Evolutionary conservation across 2,797 vertebrate genomes (phyloP).

Genomic region (Nothura maculosa): DNA sequence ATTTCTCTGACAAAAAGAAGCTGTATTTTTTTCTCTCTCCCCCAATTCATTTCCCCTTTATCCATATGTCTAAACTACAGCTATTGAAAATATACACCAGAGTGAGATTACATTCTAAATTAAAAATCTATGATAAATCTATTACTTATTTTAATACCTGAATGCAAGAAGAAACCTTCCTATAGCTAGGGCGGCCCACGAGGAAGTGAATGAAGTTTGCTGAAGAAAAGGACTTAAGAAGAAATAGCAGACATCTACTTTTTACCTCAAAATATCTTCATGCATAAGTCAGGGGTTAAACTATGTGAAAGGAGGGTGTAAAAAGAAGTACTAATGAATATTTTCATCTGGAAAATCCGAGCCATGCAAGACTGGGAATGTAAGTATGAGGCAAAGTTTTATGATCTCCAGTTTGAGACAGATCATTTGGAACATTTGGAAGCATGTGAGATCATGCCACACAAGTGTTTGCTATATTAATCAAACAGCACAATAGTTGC

Average conservation of each 20-base stretch:
- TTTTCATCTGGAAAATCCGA: conserved; percentile 36
- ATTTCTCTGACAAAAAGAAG: conserved; percentile 6
- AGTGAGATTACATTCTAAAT: neutral
- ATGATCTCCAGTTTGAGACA: neutral
- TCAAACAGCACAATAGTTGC: conserved; percentile 69
- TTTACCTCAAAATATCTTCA: neutral
- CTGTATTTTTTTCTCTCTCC: neutral
- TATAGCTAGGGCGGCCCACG: neutral
- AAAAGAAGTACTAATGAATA: conserved; percentile 8
- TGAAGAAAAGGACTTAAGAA: neutral
- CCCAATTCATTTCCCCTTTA: neutral
- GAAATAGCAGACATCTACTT: neutral
- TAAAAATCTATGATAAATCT: neutral
- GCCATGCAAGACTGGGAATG: neutral
- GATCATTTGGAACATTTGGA: conserved; percentile 41
- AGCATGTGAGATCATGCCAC: neutral
- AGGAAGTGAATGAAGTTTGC: neutral
- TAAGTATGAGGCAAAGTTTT: conserved; percentile 16
- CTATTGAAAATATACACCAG: neutral
- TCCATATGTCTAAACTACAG: neutral
- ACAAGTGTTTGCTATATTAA: conserved; percentile 50
- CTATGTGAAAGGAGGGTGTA: neutral
- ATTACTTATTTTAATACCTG: neutral
- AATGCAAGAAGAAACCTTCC: neutral
- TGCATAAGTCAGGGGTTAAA: neutral